Conservation (phyloP, 2,113 vertebrate species). For the Apodemus sylvaticus region DNA sequence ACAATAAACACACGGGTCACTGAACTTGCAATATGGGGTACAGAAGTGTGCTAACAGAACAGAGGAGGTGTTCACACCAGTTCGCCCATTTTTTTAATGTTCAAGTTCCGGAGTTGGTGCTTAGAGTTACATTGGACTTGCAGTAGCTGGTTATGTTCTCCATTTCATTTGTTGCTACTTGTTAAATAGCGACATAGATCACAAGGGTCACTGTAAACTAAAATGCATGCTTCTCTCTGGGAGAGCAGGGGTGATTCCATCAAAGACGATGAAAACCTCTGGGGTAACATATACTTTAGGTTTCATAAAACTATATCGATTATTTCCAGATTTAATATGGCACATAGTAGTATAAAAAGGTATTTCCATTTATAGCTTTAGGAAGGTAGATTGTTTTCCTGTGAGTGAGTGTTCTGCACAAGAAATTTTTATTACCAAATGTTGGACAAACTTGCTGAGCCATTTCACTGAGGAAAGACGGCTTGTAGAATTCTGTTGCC, state of each 20-base stretch:
- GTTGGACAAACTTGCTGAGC: constrained; percentile 30
- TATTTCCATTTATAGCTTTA: constrained; percentile 2
- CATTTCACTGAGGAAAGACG: background rate
- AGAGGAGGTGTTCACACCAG: background rate
- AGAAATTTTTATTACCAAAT: constrained; percentile 35
- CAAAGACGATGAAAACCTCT: constrained; percentile 31
- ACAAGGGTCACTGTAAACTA: constrained; percentile 40
- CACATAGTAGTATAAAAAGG: background rate
- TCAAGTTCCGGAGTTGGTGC: constrained; percentile 70
- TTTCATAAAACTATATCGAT: constrained; percentile 49
- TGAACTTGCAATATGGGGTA: background rate
- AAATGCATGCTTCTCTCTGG: constrained; percentile 59
- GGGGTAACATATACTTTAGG: constrained; percentile 41
- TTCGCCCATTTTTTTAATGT: constrained; percentile 58
- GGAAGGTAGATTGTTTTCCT: background rate
- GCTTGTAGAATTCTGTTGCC: background rate
- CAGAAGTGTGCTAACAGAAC: background rate
- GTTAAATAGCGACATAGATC: constrained; percentile 70
- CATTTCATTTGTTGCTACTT: constrained; percentile 70
- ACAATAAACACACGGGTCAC: background rate
- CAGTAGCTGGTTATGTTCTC: constrained; percentile 69
- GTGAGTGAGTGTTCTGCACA: background rate
- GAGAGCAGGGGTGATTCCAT: background rate
- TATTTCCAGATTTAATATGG: constrained; percentile 53
- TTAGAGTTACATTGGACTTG: constrained; percentile 71